Evolutionary conservation across 2,113 vertebrate species (phyloP).

Genomic region (Vulpes ferrilata): DNA sequence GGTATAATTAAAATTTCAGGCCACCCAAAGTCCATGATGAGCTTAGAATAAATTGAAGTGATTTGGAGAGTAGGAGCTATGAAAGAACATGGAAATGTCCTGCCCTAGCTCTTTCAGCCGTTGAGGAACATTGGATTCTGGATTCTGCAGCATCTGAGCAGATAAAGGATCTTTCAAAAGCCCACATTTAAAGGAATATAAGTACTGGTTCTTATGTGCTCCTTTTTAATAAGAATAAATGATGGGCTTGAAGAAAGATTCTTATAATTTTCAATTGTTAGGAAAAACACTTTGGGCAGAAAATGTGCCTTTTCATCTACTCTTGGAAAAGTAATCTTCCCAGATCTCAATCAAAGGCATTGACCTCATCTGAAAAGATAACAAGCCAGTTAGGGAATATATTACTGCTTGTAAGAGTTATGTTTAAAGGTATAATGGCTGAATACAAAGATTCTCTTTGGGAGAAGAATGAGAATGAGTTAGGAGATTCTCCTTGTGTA

Average conservation of each 20-base stretch:
- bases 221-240: background rate
- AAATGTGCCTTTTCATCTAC: background rate
- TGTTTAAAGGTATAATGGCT: background rate
- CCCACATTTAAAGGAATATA: background rate
- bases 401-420: background rate
- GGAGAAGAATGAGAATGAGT: background rate
- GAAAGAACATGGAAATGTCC: background rate
- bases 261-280: background rate
- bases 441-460: background rate
- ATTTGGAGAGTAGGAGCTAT: background rate
- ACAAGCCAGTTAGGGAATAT: background rate
- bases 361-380: constrained; percentile 13
- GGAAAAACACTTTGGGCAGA: background rate
- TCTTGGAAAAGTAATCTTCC: background rate
- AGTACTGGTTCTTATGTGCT: background rate
- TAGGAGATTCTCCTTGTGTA: background rate
- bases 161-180: background rate
- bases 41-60: constrained; percentile 10
- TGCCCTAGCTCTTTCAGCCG: background rate
- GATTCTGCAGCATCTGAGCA: background rate
- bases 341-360: background rate
- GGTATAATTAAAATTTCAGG: constrained; percentile 39
- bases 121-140: background rate
- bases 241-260: constrained; percentile 11
- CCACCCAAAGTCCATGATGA: background rate